Percentiles rank a stretch among this genome's conserved stretches.
These are phyloP conservation scores for Seriola aureovittata DNA, from an alignment of 2,113 vertebrate species.

Conservation along the genomic window DNA sequence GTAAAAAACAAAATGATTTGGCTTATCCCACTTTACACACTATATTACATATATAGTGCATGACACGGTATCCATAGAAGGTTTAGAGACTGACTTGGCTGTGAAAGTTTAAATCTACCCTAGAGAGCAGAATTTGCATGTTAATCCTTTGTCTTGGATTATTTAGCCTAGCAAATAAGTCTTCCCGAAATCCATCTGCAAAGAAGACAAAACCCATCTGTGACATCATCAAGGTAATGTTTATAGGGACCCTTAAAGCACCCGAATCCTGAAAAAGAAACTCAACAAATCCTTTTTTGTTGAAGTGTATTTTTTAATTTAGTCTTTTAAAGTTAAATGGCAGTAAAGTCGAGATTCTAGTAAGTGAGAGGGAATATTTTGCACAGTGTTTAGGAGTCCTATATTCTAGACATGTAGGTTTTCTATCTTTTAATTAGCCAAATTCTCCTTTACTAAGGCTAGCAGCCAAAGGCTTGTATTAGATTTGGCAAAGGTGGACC, in stretches of 20 bases:
- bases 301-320: neutral
- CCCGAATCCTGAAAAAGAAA: slow-evolving; percentile 2
- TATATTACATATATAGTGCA: neutral
- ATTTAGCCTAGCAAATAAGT: slow-evolving; percentile 31
- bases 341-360: slow-evolving; percentile 37
- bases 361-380: slow-evolving; percentile 47
- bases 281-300: neutral
- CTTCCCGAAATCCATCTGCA: slow-evolving; percentile 31
- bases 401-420: slow-evolving; percentile 37
- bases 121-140: slow-evolving; percentile 12
- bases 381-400: slow-evolving; percentile 44
- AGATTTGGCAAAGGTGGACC: slow-evolving; percentile 50
- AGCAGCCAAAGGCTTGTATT: slow-evolving; percentile 65
- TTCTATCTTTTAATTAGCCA: slow-evolving; percentile 56
- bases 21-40: slow-evolving; percentile 1
- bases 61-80: slow-evolving; percentile 4
- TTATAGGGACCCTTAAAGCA: neutral
- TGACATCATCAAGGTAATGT: slow-evolving; percentile 2
- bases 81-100: neutral
- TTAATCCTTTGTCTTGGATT: slow-evolving; percentile 19
- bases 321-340: slow-evolving; percentile 28
- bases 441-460: slow-evolving; percentile 54
- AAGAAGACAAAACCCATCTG: slow-evolving; percentile 3
- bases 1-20: neutral
- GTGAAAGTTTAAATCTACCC: slow-evolving; percentile 15